phyloP scores from a whole-genome alignment of 2,113 vertebrate species.

The Calyptommatus sinebrachiatus region DNA sequence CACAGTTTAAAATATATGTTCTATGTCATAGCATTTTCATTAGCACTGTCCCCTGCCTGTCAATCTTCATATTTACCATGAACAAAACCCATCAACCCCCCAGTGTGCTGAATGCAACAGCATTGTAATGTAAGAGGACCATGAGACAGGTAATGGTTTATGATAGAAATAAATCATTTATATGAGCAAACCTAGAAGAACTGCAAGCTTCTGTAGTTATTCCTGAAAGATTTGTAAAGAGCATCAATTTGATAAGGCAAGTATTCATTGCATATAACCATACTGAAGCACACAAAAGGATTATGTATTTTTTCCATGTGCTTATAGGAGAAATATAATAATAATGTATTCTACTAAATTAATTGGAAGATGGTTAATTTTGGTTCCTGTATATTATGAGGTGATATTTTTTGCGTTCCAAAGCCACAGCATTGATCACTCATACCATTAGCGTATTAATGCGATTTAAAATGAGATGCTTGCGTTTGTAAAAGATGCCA shows the following conservation, averaged over 20 bases:
- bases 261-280: constrained; percentile 66
- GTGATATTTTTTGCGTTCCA: constrained; percentile 44
- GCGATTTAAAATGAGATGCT: constrained; percentile 52
- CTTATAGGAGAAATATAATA: not conserved
- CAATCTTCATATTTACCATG: constrained; percentile 60
- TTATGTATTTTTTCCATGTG: constrained; percentile 38
- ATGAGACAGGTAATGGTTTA: constrained; percentile 72
- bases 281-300: constrained; percentile 41
- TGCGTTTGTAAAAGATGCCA: constrained; percentile 55
- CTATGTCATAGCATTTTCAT: constrained; percentile 46
- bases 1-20: constrained; percentile 42
- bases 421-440: constrained; percentile 57
- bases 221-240: constrained; percentile 64
- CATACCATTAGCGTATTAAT: constrained; percentile 55
- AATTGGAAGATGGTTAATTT: constrained; percentile 50
- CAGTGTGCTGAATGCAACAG: constrained; percentile 52
- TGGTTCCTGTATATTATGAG: constrained; percentile 47
- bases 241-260: constrained; percentile 62
- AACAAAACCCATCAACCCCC: constrained; percentile 38
- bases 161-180: constrained; percentile 75
- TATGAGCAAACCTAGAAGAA: constrained; percentile 71
- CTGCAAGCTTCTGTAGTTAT: constrained; percentile 67
- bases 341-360: constrained; percentile 23
- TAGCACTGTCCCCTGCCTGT: constrained; percentile 37
- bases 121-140: constrained; percentile 60